A percentile compares a stretch with the other conserved stretches of the same genome.
phyloP scores from a whole-genome alignment of 1,140 invertebrate genomes.

The Megalopta genalis region DNA sequence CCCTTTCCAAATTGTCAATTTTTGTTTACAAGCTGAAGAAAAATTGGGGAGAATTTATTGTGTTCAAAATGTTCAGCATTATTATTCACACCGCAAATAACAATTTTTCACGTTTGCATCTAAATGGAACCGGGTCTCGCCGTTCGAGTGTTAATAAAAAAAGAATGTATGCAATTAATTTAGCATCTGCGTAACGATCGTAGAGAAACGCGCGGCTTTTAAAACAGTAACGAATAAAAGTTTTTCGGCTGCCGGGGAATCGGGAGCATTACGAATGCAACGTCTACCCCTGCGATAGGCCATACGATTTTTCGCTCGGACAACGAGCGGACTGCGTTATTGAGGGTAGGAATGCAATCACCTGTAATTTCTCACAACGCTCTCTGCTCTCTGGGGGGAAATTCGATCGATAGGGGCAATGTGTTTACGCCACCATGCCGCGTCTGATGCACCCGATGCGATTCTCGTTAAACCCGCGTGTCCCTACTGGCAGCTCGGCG shows the following conservation, averaged over 20 bases:
- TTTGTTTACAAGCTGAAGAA: too few relatives aligned
- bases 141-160: too few relatives aligned
- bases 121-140: too few relatives aligned
- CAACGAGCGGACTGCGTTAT: constrained; percentile 26
- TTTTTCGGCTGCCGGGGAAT: neutral
- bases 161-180: too few relatives aligned
- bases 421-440: constrained; percentile 64
- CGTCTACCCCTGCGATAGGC: neutral
- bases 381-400: constrained; percentile 45
- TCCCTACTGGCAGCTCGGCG: constrained; percentile 54
- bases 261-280: neutral
- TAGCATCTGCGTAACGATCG: too few relatives aligned
- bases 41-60: too few relatives aligned
- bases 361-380: constrained; percentile 66
- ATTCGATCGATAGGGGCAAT: constrained; percentile 66
- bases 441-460: constrained; percentile 68
- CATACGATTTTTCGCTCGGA: constrained; percentile 19
- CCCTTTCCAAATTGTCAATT: too few relatives aligned
- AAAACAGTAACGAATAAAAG: neutral
- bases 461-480: constrained; percentile 69
- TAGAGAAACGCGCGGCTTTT: too few relatives aligned
- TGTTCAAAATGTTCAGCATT: too few relatives aligned
- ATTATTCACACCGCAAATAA: too few relatives aligned
- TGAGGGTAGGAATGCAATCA: constrained; percentile 44
- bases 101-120: too few relatives aligned